Evolutionary conservation across 2,797 vertebrate species (phyloP).

Genomic region (Tadarida brasiliensis): DNA sequence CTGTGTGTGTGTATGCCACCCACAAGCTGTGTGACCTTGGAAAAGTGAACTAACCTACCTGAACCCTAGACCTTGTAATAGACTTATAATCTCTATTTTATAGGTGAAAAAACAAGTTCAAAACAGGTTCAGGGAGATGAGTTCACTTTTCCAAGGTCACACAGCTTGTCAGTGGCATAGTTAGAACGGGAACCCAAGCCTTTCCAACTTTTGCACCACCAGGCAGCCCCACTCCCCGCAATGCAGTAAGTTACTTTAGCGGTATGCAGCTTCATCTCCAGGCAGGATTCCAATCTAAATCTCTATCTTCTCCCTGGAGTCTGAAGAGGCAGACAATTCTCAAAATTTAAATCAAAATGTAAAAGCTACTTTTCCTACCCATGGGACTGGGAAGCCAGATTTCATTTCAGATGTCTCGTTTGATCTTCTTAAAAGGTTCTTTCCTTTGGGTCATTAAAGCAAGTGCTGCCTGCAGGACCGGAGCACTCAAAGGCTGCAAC

Average conservation of each 20-base stretch:
- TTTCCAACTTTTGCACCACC: background rate
- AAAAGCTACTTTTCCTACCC: constrained; percentile 62
- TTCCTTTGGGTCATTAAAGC: constrained; percentile 60
- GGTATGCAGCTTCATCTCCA: background rate
- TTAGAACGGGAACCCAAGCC: background rate
- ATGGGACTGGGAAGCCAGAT: constrained; percentile 12
- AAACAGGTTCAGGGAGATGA: background rate
- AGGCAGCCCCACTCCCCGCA: background rate
- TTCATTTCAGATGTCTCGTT: constrained; percentile 64
- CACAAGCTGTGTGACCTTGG: background rate
- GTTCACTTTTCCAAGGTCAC: background rate
- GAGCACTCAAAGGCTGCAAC: background rate
- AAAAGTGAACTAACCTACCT: background rate
- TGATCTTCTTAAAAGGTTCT: constrained; percentile 72
- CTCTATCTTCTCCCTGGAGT: background rate
- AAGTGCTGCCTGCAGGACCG: background rate
- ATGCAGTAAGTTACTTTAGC: background rate
- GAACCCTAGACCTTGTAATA: background rate
- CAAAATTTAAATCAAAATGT: constrained; percentile 63
- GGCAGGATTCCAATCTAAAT: background rate
- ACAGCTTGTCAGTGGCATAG: background rate
- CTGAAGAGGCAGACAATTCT: constrained; percentile 35
- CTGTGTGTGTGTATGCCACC: background rate
- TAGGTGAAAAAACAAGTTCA: background rate
- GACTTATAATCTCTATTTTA: background rate